phyloP scores from a whole-genome alignment of 2,113 vertebrate genomes.

The Xiphias gladius region DNA sequence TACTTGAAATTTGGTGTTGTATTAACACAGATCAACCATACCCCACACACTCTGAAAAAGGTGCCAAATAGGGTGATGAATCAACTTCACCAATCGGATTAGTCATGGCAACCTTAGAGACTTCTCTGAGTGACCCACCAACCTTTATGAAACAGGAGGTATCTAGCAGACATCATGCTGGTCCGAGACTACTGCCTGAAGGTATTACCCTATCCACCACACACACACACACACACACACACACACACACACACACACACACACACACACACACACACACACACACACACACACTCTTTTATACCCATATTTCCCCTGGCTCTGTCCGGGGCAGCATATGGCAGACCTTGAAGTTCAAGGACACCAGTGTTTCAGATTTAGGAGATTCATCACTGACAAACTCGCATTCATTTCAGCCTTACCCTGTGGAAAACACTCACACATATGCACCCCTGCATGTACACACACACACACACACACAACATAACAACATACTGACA shows the following conservation, averaged over 20 bases:
- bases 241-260: conserved; percentile 47
- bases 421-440: conserved; percentile 50
- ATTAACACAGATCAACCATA: background rate
- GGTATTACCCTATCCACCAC: conserved; percentile 44
- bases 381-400: conserved; percentile 82
- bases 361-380: conserved; percentile 77
- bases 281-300: conserved; percentile 34
- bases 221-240: conserved; percentile 47
- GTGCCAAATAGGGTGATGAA: background rate
- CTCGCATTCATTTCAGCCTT: conserved; percentile 70
- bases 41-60: background rate
- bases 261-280: conserved; percentile 46
- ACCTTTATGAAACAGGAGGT: conserved; percentile 52
- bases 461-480: conserved; percentile 22
- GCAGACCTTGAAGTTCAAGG: conserved; percentile 81
- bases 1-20: background rate
- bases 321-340: conserved; percentile 76
- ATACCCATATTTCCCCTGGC: conserved; percentile 55
- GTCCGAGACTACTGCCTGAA: conserved; percentile 34
- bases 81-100: conserved; percentile 3
- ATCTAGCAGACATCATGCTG: conserved; percentile 42
- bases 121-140: conserved; percentile 14
- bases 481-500: conserved; percentile 18
- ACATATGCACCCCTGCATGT: background rate
- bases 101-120: background rate